Evolutionary conservation across 2,797 vertebrate genomes (phyloP).

Genomic region (Trematomus bernacchii): DNA sequence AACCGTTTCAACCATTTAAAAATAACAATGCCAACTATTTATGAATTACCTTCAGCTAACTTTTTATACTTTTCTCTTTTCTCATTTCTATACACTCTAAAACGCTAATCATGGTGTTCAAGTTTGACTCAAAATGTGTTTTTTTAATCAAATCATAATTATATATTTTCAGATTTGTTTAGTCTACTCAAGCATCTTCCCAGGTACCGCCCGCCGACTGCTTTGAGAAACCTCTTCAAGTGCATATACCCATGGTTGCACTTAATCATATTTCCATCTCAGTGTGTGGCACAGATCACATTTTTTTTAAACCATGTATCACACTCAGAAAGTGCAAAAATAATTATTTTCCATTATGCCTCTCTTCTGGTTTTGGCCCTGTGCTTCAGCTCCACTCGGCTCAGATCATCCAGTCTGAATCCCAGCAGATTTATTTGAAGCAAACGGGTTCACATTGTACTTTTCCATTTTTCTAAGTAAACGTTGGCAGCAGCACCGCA

Average conservation of each 20-base stretch:
- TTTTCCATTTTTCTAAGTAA: slow-evolving; percentile 26
- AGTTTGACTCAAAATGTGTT: not conserved
- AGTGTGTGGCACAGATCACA: slow-evolving; percentile 16
- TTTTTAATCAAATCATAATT: not conserved
- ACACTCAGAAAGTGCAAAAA: slow-evolving; percentile 26
- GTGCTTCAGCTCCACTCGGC: slow-evolving; percentile 38
- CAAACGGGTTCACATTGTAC: slow-evolving; percentile 53
- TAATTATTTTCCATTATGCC: slow-evolving; percentile 38
- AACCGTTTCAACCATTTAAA: too few relatives aligned
- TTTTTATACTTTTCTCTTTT: not conserved
- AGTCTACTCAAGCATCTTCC: not conserved
- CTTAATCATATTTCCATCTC: slow-evolving; percentile 10
- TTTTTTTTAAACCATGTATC: slow-evolving; percentile 16
- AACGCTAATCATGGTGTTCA: not conserved
- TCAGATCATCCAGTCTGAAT: slow-evolving; percentile 33
- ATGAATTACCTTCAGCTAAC: not conserved
- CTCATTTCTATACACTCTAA: not conserved
- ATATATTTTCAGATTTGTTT: not conserved
- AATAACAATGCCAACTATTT: not conserved
- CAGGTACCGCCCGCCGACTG: not conserved
- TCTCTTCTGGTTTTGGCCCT: slow-evolving; percentile 55
- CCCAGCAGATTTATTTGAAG: slow-evolving; percentile 30
- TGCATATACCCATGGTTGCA: not conserved
- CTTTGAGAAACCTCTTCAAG: not conserved
- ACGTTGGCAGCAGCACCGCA: slow-evolving; percentile 28